These are phyloP conservation scores for Aleiodes leptofemur DNA, from an alignment of 2,888 invertebrate species.

Conservation along the genomic window DNA sequence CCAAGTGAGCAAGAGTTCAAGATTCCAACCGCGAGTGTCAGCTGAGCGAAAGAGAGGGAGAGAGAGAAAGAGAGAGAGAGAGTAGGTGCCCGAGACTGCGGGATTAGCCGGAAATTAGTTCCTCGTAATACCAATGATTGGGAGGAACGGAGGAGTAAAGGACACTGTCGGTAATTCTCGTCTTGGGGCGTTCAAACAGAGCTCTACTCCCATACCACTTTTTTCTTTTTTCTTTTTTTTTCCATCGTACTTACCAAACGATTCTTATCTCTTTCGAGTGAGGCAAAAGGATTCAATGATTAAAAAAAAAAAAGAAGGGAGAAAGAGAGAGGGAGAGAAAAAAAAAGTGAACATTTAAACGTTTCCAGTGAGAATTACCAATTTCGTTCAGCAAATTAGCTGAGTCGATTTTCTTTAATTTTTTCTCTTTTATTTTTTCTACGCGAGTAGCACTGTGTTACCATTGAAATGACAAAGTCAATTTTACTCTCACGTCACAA, in stretches of 20 bases:
- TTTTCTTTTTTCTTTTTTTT: slow-evolving; percentile 32
- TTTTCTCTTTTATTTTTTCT: slow-evolving; percentile 4
- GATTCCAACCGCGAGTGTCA: slow-evolving; percentile 22
- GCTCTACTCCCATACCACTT: background rate
- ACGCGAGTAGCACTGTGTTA: slow-evolving; percentile 9
- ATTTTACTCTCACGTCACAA: slow-evolving; percentile 46
- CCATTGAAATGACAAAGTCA: slow-evolving; percentile 47
- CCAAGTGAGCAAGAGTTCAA: slow-evolving; percentile 39
- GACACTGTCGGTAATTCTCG: slow-evolving; percentile 30
- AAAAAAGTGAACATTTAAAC: slow-evolving; percentile 33
- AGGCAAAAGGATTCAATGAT: slow-evolving; percentile 35
- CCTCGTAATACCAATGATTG: slow-evolving; percentile 40
- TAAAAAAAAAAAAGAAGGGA: slow-evolving; percentile 12
- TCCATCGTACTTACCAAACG: slow-evolving; percentile 17
- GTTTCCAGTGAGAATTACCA: slow-evolving; percentile 37
- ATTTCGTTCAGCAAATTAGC: slow-evolving; percentile 40
- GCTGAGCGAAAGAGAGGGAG: background rate
- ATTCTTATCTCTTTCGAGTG: slow-evolving; percentile 40
- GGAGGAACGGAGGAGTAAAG: slow-evolving; percentile 28
- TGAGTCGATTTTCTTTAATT: slow-evolving; percentile 38
- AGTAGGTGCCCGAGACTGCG: slow-evolving; percentile 19
- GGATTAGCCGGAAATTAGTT: slow-evolving; percentile 44
- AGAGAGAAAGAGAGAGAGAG: background rate
- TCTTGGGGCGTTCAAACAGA: slow-evolving; percentile 37
- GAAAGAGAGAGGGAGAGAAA: background rate